Percentiles rank a stretch among this genome's conserved stretches.
These are phyloP conservation scores for Dolomedes plantarius DNA, from an alignment of 2,888 invertebrate genomes.

Conservation along the genomic window DNA sequence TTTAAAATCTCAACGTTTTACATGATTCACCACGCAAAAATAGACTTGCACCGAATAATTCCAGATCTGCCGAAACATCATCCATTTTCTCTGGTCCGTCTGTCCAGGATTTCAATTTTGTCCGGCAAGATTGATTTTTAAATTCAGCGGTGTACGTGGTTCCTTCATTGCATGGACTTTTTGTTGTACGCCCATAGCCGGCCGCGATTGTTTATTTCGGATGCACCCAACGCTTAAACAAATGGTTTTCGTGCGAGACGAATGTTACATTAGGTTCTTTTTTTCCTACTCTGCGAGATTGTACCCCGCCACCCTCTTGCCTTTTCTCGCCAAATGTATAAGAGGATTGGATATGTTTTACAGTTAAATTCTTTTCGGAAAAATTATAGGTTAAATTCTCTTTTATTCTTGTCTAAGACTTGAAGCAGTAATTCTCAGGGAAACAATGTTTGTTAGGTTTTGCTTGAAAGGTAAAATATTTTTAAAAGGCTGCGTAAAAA, in stretches of 20 bases:
- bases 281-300: no score
- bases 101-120: constrained; percentile 32
- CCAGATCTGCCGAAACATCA: neutral
- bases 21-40: neutral
- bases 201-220: constrained; percentile 35
- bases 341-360: neutral
- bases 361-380: constrained; percentile 25
- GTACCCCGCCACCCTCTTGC: no score
- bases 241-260: constrained; percentile 24
- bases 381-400: no score
- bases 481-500: no score
- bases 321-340: neutral
- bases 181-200: constrained; percentile 14
- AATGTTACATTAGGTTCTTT: no score
- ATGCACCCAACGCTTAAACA: constrained; percentile 28
- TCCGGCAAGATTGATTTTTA: constrained; percentile 46
- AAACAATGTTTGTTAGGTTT: no score
- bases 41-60: neutral
- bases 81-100: constrained; percentile 4
- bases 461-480: no score
- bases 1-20: neutral
- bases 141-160: constrained; percentile 22
- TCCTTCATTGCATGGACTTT: constrained; percentile 11
- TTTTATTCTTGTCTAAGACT: no score
- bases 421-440: no score